Evolutionary conservation across 2,797 vertebrate species (phyloP), one percentile per base, ranked within the genome.

Genomic region (Hapalemur alaotrensis): DNA sequence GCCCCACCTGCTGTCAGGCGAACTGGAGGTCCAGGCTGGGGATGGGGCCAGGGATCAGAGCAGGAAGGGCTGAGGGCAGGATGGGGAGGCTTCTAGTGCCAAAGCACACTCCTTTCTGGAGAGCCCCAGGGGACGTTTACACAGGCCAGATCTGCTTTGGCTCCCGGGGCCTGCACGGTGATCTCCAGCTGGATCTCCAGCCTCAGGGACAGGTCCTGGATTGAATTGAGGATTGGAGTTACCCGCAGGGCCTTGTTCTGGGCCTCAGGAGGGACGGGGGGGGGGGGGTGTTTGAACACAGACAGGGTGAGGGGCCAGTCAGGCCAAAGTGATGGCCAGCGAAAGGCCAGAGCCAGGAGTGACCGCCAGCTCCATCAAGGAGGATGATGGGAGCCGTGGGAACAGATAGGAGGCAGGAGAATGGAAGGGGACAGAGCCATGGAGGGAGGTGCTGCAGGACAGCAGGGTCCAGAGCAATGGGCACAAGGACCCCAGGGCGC

Each of bases 1-100:
- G 0, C 54, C 22, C 54, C 54, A 57, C 9, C 1, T 25, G 9
- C 22, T 57, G 54, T 11, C 0, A 0, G 54, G 54, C 11, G 22
- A 57, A 23, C 22, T 57, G 54, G 54, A 57, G 38, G 38, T 38
- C 38, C 38, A 38, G 38, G 38, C 38, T 38, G 22, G 54, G 22
- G 17, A 57, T 57, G 54, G 54, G 54, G 9, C 54, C 0, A 3
- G 54, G 54, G 22, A 57, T 3, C 54, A 25, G 54, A 57, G 54
- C 9, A 25, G 54, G 54, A 57, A 57, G 8, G 54, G 54, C 54
- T 57, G 54, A 57, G 54, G 22, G 22, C 54, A 23, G 54, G 22
- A 57, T 57, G 54, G 54, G 54, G 54, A 23, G 15, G 61, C 61
- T 17, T 63, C 30, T 30, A 63, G 30, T 17, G 30, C 61, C 30